Conservation (phyloP, 2,113 vertebrate species). For the Ardeotis arabs region DNA sequence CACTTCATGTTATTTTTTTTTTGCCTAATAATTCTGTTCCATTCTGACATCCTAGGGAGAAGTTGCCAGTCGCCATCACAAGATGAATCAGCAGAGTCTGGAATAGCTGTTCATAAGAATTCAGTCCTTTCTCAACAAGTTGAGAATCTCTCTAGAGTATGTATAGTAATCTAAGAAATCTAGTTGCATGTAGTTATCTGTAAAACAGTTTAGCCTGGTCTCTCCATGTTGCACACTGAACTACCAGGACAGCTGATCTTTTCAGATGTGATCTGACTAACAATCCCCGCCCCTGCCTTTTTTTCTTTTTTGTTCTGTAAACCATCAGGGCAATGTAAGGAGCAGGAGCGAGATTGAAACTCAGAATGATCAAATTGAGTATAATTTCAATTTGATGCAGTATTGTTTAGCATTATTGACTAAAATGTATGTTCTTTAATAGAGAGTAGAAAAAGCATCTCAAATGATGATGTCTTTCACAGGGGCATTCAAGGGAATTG, state of each 20-base stretch:
- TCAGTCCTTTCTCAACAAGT: not conserved
- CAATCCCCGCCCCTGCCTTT: not conserved
- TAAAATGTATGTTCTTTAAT: not conserved
- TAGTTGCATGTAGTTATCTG: not conserved
- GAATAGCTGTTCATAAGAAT: not conserved
- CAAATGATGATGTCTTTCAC: not conserved
- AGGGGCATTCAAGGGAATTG: slow-evolving; percentile 19
- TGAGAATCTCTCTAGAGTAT: slow-evolving; percentile 47
- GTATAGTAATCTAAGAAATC: not conserved
- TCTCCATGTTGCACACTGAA: not conserved
- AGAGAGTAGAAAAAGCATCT: not conserved
- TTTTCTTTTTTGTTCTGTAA: not conserved
- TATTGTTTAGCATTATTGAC: not conserved
- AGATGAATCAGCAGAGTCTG: slow-evolving; percentile 18
- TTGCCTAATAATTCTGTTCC: not conserved
- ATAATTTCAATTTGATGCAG: not conserved
- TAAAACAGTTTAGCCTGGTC: not conserved
- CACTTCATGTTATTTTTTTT: not conserved
- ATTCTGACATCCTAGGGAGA: slow-evolving; percentile 55
- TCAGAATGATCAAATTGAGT: not conserved
- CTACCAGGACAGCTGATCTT: not conserved
- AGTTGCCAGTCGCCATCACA: not conserved
- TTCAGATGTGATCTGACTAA: not conserved
- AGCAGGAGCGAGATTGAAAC: not conserved
- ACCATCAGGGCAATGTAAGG: not conserved